Base-by-base conservation (phyloP, 1,140 invertebrate genomes). In the Monomorium pharaonis region DNA sequence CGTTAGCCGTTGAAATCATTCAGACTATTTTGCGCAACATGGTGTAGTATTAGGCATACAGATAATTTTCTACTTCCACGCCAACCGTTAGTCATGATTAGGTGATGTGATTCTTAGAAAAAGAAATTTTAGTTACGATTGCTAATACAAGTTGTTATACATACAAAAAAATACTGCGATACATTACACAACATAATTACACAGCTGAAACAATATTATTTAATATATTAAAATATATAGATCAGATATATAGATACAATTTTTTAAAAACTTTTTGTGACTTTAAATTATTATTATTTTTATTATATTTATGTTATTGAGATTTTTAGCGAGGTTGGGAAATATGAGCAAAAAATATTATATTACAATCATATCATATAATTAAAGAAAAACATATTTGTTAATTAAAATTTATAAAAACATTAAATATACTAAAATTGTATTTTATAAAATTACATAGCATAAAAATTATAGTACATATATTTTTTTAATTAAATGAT, bases 1-100 rank as follows among this genome's bases (percentile, higher is more conserved):
- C 27, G 37, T 42, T 65, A 90, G 84, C 49, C 84, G 76, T 80
- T 80, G 63, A 91, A 92, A 92, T 92, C 92, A 92, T 92, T 91
- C 89, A 89, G 91, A 92, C 91, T 69, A 88, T 88, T 72, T 86
- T 76, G 78, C 62, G 37, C 47, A 60, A 58, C 49, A 21, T 65
- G 63, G 47, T 63, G 33, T 60, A 62, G 56, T 84, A 84, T 74
- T n/a, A 75, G 76, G 42, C 87, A 49, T 30, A 27, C 30, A 33
- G 9, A 12, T 62, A 51, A 86, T 60, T 75, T 88, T 85, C 37
- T 21, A 49, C n/a, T 21, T 78, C 37, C 4, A 16, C 14, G 6
- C 0, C 18, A 12, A 2, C 49, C 30, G 7, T 7, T 3, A 18
- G 16, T 49, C n/a, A 77, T 62, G 12, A 5, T n/a, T 21, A 24